Evolutionary conservation across 2,797 vertebrate species (phyloP), one percentile per base, ranked within the genome.

Genomic region (Myotis planiceps): DNA sequence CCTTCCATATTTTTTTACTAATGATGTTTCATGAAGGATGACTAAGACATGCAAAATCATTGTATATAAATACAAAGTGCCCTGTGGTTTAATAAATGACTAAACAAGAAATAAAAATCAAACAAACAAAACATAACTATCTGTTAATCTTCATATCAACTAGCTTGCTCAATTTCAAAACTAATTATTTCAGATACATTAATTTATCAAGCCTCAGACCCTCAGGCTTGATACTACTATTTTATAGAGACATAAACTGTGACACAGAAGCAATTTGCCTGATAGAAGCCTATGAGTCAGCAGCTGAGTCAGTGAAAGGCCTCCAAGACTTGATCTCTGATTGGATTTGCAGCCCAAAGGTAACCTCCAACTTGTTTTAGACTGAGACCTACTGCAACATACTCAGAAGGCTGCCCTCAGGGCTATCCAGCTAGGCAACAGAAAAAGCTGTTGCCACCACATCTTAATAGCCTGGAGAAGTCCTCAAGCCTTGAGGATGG

Each of bases 71-170:
- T 66, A 55, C 60, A 92, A 74, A 88, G 75, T 90, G 58, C 18
- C n/a, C 53, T 78, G 14, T 65, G 84, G 84, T 68, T 47, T 82
- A 90, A 88, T 18, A 72, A 84, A 84, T 68, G 47, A 79, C 16
- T 74, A 68, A 76, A 51, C 25, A 81, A 76, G 51, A 89, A 92
- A 82, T 88, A 72, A 93, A 94, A 91, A 76, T 29, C 45, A 90
- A 75, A 60, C 47, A 27, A 47, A 45, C n/a, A 49, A 60, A 63
- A 63, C 53, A 27, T 9, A 58, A 45, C 32, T 53, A 37, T 71
- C 23, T 68, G 74, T 51, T 92, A 72, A 80, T 78, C 86, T 32
- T 82, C 63, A 51, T 3, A 0, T 71, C 32, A 84, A 78, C 23
- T 51, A 42, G 9, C 72, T 92, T 90, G 27, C 88, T 88, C 47